Evolutionary conservation across 64 coral and sea anemone species (phyloP).

Genomic region (Cladopsammia gracilis): DNA sequence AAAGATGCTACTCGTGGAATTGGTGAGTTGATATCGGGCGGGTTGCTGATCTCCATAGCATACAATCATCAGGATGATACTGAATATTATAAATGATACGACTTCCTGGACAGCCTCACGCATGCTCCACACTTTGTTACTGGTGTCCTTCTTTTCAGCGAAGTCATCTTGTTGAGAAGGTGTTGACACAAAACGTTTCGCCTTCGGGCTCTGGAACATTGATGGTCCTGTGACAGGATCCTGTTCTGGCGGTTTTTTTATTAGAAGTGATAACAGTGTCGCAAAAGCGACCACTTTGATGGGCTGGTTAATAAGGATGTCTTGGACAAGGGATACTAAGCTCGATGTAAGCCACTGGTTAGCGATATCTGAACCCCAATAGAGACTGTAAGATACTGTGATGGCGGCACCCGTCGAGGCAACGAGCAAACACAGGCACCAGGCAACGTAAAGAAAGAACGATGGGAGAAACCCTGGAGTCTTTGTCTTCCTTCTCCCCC

Average conservation of each 20-base stretch:
- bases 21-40: constrained; percentile 20
- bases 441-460: constrained; percentile 38
- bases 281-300: not conserved
- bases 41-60: constrained; percentile 51
- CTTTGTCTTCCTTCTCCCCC: not conserved
- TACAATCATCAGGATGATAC: constrained; percentile 20
- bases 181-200: not conserved
- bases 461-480: not conserved
- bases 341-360: not conserved
- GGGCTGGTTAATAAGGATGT: too few relatives aligned
- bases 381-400: not conserved
- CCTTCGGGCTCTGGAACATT: not conserved
- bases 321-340: too few relatives aligned
- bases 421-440: not conserved
- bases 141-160: not conserved
- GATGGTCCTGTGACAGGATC: not conserved
- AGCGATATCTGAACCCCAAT: constrained; percentile 40
- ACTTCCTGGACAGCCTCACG: constrained; percentile 8
- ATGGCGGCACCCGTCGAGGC: not conserved
- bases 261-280: constrained; percentile 13
- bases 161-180: not conserved
- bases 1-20: constrained; percentile 23
- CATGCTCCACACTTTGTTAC: constrained; percentile 26
- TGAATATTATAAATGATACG: constrained; percentile 23
- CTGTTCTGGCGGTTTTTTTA: constrained; percentile 32